These are phyloP conservation scores for Neostethus bicornis DNA, from an alignment of 2,797 vertebrate genomes.

Conservation along the genomic window DNA sequence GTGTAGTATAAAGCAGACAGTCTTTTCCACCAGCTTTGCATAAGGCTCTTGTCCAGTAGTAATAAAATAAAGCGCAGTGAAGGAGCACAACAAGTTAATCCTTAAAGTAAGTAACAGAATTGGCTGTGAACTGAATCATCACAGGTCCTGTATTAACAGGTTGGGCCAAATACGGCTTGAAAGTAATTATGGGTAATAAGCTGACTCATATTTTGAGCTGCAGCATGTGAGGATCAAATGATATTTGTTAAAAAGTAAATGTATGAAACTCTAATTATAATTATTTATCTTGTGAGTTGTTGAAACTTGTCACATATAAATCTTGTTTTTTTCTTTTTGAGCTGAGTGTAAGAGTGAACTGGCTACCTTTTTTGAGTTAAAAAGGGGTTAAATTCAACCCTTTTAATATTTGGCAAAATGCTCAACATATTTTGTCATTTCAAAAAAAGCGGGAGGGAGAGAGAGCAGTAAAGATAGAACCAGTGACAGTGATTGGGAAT, in stretches of 20 bases:
- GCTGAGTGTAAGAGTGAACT: no score
- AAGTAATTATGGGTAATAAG: background rate
- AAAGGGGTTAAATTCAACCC: background rate
- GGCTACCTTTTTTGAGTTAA: background rate
- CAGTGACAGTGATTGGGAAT: slow-evolving; percentile 12
- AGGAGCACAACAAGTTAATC: background rate
- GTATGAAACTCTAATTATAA: background rate
- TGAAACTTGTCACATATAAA: background rate
- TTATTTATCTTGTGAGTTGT: background rate
- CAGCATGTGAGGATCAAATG: background rate
- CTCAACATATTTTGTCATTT: background rate
- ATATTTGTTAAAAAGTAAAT: background rate
- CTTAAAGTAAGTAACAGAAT: background rate
- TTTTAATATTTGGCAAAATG: background rate
- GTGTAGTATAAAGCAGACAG: background rate
- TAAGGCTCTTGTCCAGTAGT: slow-evolving; percentile 4
- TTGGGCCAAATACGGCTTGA: background rate
- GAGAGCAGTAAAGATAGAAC: slow-evolving; percentile 10
- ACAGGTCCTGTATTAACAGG: background rate
- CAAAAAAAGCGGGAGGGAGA: background rate
- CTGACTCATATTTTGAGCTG: background rate
- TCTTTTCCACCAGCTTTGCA: background rate
- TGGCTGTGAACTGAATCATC: background rate
- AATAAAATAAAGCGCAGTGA: slow-evolving; percentile 1
- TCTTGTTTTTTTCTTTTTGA: no score